phyloP scores from a whole-genome alignment of 2,797 vertebrate genomes.

The Syndactyla subalaris region DNA sequence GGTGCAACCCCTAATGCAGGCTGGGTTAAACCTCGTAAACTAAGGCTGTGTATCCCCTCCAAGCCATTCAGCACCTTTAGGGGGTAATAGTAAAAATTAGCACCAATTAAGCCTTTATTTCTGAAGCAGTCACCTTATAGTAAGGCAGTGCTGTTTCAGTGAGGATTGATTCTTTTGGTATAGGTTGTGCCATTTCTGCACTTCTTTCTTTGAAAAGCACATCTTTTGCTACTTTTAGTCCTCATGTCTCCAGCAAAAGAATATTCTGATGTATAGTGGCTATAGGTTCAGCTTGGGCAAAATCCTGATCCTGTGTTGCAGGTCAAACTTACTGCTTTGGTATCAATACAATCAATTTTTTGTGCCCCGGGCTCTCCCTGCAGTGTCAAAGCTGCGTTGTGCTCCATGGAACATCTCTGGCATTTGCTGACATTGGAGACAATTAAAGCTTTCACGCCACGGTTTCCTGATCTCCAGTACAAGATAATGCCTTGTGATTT shows the following conservation, averaged over 20 bases:
- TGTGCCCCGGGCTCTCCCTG: background rate
- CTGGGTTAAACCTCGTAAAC: background rate
- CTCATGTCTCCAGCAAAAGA: background rate
- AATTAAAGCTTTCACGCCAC: constrained; percentile 19
- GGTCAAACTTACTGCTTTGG: background rate
- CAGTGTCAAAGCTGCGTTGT: background rate
- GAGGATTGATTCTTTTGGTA: background rate
- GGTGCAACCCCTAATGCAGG: background rate
- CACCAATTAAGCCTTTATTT: background rate
- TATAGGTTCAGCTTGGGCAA: background rate
- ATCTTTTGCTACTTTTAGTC: background rate
- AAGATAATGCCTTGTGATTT: background rate
- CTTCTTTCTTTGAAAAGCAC: background rate
- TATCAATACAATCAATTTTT: background rate
- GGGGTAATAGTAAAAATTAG: background rate
- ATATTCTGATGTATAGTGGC: rapidly evolving
- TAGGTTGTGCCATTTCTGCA: background rate
- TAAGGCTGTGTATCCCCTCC: rapidly evolving
- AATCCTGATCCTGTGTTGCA: background rate
- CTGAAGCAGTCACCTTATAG: background rate
- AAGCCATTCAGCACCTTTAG: background rate
- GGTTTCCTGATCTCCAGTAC: background rate
- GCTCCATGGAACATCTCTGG: background rate
- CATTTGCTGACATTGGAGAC: background rate
- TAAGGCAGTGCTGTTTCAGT: background rate